Evolutionary conservation across 2,113 vertebrate species (phyloP).

Genomic region (Gymnogyps californianus): DNA sequence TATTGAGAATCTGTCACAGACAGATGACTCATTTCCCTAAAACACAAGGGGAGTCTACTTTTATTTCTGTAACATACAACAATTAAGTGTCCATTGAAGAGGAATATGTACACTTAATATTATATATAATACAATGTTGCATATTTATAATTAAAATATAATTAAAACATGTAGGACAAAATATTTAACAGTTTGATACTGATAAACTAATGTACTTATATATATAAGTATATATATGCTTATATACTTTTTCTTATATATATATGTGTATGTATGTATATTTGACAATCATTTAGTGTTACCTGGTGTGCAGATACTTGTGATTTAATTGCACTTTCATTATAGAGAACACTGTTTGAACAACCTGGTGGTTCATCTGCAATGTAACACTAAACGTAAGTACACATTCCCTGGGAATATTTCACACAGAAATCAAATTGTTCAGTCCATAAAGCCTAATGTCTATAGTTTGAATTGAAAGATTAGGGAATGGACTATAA

Average conservation of each 20-base stretch:
- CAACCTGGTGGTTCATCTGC: constrained; percentile 73
- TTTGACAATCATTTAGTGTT: not conserved
- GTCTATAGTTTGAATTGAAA: constrained; percentile 3
- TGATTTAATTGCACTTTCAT: constrained; percentile 55
- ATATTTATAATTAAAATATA: not conserved
- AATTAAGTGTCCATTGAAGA: not conserved
- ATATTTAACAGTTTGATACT: not conserved
- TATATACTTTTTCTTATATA: not conserved
- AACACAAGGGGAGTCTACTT: not conserved
- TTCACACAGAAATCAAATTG: not conserved
- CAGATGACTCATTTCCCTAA: not conserved
- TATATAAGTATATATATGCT: not conserved
- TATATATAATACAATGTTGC: not conserved
- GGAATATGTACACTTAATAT: not conserved
- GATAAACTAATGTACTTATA: not conserved
- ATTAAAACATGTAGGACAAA: not conserved
- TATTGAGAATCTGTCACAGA: not conserved
- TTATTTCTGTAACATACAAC: not conserved
- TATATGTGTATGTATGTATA: not conserved
- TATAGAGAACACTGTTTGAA: constrained; percentile 79
- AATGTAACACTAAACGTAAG: constrained; percentile 85
- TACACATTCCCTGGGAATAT: not conserved
- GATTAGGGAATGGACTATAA: not conserved
- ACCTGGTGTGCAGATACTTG: not conserved
- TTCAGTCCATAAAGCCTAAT: constrained; percentile 7